Evolutionary conservation across 2,113 vertebrate genomes (phyloP).

Genomic region (Girardinichthys multiradiatus): DNA sequence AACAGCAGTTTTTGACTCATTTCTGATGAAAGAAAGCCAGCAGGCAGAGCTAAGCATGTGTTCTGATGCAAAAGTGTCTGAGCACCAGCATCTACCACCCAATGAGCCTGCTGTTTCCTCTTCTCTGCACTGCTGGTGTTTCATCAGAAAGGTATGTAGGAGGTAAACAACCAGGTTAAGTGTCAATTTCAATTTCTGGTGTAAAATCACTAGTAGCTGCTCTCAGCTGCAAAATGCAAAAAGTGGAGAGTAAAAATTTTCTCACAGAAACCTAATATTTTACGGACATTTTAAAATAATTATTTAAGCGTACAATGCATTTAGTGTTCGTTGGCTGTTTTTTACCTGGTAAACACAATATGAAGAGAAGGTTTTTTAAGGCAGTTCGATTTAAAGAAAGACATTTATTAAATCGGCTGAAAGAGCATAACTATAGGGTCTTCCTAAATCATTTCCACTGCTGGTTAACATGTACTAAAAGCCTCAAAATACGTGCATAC

Average conservation of each 20-base stretch:
- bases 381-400: background rate
- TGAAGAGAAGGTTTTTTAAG: background rate
- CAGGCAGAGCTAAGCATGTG: background rate
- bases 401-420: too few species aligned
- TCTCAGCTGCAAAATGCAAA: constrained; percentile 11
- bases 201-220: background rate
- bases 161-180: constrained; percentile 7
- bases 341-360: background rate
- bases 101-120: background rate
- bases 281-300: too few species aligned
- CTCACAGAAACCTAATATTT: background rate
- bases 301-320: background rate
- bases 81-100: background rate
- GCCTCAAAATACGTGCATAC: too few species aligned
- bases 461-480: too few species aligned
- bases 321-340: background rate
- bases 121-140: background rate
- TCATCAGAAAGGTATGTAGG: background rate
- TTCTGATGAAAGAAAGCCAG: background rate
- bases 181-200: constrained; percentile 5
- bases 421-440: too few species aligned
- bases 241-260: background rate
- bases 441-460: too few species aligned
- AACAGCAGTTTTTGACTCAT: background rate
- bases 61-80: background rate